Evolutionary conservation across 2,113 vertebrate genomes (phyloP).

Genomic region (Platichthys flesus): DNA sequence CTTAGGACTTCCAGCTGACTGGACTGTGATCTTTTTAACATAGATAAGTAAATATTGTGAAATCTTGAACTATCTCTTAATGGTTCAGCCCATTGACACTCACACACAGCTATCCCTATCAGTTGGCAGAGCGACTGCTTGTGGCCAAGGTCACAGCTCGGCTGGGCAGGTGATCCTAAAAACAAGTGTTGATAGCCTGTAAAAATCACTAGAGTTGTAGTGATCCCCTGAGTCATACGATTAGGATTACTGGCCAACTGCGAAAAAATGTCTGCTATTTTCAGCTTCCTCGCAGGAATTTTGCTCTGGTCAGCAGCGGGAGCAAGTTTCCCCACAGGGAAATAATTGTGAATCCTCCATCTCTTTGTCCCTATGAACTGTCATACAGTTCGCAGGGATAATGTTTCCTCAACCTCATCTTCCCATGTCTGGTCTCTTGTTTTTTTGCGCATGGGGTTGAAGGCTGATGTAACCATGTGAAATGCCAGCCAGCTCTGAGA

Average conservation of each 20-base stretch:
- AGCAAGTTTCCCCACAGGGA: constrained; percentile 33
- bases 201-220: constrained; percentile 10
- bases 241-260: constrained; percentile 10
- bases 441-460: neutral
- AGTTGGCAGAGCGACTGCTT: neutral
- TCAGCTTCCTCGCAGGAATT: constrained; percentile 44
- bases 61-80: neutral
- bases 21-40: neutral
- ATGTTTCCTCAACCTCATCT: constrained; percentile 5
- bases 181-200: constrained; percentile 16
- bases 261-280: constrained; percentile 39
- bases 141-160: neutral
- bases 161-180: constrained; percentile 8
- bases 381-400: neutral
- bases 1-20: neutral
- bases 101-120: neutral
- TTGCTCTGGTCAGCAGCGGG: constrained; percentile 51
- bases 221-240: neutral
- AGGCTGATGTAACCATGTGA: constrained; percentile 46
- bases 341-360: constrained; percentile 7
- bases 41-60: neutral
- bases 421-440: neutral
- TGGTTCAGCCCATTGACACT: neutral
- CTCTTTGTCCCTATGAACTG: constrained; percentile 26
- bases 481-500: constrained; percentile 21